A percentile compares a stretch with the other conserved stretches of the same genome.
These are phyloP conservation scores for Hypocryptadius cinnamomeus DNA, from an alignment of 2,113 vertebrate species.

Conservation along the genomic window DNA sequence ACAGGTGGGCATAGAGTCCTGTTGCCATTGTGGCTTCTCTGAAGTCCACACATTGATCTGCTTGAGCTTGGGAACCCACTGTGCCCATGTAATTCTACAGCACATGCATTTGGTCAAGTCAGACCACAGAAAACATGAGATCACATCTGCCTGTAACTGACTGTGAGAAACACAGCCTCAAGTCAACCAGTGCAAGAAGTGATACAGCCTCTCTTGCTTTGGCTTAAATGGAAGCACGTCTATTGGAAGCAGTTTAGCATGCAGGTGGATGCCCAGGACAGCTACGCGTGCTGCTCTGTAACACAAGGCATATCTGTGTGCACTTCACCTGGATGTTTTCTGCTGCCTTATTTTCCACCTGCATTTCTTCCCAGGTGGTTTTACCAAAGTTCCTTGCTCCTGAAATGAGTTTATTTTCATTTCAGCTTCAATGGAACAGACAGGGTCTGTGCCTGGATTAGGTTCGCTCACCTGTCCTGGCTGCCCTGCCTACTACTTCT, in stretches of 20 bases:
- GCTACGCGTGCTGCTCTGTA: not conserved
- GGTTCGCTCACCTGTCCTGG: not conserved
- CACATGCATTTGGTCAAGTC: not conserved
- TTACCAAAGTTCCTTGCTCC: not conserved
- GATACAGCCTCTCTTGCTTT: not conserved
- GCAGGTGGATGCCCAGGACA: not conserved
- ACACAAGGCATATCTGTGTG: fast-evolving
- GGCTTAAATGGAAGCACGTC: not conserved
- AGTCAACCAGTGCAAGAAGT: not conserved
- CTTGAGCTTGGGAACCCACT: not conserved
- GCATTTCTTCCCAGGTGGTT: not conserved
- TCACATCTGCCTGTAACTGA: not conserved
- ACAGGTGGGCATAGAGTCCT: not conserved
- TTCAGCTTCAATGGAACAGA: not conserved
- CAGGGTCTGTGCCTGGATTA: not conserved
- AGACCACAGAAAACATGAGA: not conserved
- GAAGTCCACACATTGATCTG: not conserved
- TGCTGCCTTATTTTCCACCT: not conserved
- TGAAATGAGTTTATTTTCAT: not conserved
- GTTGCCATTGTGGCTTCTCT: not conserved
- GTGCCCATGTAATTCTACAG: not conserved
- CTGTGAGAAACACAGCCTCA: not conserved
- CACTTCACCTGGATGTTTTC: not conserved
- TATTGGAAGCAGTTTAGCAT: not conserved
- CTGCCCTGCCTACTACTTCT: not conserved